A percentile compares a stretch with the other conserved stretches of the same genome.
These are phyloP conservation scores for Tonatia bakeri DNA, from an alignment of 2,113 vertebrate species.

Conservation along the genomic window DNA sequence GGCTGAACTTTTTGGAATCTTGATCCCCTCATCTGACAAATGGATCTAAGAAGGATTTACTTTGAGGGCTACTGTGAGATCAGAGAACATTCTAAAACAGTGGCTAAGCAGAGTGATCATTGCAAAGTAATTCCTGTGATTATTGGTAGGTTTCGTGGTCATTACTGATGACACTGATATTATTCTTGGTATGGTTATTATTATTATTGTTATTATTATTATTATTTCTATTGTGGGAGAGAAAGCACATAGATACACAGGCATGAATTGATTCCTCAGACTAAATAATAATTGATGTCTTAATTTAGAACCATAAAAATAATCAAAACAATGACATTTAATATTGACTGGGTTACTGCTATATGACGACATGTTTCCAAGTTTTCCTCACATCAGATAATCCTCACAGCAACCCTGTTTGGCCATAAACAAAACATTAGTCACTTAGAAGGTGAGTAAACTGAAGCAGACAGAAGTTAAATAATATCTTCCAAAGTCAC, in stretches of 20 bases:
- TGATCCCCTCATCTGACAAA: neutral
- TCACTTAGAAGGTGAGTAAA: neutral
- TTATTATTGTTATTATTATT: neutral
- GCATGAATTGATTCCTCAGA: neutral
- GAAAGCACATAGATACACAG: neutral
- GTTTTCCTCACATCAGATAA: neutral
- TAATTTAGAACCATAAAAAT: neutral
- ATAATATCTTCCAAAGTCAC: neutral
- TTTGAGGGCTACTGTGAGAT: neutral
- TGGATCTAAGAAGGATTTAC: neutral
- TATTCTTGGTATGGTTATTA: neutral
- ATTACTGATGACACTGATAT: neutral
- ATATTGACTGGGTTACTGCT: neutral
- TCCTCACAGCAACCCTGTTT: neutral
- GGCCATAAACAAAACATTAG: neutral
- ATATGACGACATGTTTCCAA: neutral
- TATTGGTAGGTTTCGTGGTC: neutral
- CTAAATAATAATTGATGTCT: neutral
- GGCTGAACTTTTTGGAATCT: neutral
- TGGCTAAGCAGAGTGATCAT: neutral
- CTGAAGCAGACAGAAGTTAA: neutral
- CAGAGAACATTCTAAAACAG: neutral
- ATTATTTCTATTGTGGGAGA: neutral
- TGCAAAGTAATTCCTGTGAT: neutral
- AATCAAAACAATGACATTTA: neutral